Evolutionary conservation across 2,797 vertebrate species (phyloP).

Genomic region (Notolabrus celidotus): DNA sequence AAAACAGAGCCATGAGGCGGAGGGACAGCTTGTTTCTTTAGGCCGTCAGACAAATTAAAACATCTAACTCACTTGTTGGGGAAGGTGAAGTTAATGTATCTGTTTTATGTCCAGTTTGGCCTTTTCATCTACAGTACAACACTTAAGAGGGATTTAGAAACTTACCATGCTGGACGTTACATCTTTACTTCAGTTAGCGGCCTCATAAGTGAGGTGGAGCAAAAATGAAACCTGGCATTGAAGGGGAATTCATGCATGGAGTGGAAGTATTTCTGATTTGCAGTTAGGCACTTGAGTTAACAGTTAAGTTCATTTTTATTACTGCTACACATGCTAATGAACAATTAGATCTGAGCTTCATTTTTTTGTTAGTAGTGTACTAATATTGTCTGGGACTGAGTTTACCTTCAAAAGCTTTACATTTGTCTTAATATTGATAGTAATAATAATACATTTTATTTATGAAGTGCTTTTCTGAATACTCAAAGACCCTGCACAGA

Average conservation of each 20-base stretch:
- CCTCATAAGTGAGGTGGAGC: too few relatives aligned
- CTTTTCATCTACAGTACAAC: background rate
- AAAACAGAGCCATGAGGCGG: background rate
- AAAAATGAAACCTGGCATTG: background rate
- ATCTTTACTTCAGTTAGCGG: background rate
- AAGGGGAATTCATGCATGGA: too few relatives aligned
- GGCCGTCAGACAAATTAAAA: background rate
- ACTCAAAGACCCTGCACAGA: too few relatives aligned
- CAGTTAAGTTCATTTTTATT: background rate
- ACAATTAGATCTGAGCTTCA: too few relatives aligned
- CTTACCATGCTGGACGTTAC: background rate
- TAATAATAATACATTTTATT: too few relatives aligned
- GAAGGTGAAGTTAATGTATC: background rate
- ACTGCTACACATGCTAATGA: background rate
- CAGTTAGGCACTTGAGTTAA: background rate
- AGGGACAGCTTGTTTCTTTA: background rate
- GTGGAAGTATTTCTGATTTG: background rate
- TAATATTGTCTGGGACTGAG: too few relatives aligned
- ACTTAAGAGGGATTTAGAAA: too few relatives aligned
- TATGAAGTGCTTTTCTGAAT: too few relatives aligned
- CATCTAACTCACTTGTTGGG: background rate
- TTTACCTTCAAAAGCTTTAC: too few relatives aligned
- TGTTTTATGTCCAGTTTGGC: background rate
- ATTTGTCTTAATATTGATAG: too few relatives aligned
- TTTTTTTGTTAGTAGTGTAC: too few relatives aligned